phyloP scores from a whole-genome alignment of 2,113 vertebrate genomes.

The Tachycineta bicolor region DNA sequence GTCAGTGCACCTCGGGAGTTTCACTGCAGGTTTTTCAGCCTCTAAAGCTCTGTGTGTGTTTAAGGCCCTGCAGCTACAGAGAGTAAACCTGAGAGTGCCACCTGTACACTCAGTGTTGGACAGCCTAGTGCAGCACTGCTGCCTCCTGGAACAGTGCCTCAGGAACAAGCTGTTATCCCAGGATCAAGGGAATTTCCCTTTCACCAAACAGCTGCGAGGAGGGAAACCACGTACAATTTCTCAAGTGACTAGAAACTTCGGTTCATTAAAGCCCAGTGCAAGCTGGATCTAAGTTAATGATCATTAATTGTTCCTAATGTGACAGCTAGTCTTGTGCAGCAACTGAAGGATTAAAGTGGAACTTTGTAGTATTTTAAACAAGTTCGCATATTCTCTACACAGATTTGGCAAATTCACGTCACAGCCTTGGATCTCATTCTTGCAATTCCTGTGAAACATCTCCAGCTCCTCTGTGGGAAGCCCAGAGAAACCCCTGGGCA shows the following conservation, averaged over 20 bases:
- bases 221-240: background rate
- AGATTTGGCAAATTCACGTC: constrained; percentile 12
- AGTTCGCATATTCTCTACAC: background rate
- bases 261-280: constrained; percentile 23
- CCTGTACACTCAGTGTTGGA: background rate
- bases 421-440: constrained; percentile 15
- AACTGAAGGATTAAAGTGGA: background rate
- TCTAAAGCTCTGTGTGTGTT: background rate
- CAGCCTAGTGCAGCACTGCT: background rate
- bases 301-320: background rate
- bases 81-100: background rate
- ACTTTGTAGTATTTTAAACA: background rate
- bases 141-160: background rate
- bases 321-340: background rate
- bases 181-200: background rate
- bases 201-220: background rate
- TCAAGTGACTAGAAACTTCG: background rate
- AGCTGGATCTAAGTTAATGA: background rate
- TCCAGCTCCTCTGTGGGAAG: constrained; percentile 1
- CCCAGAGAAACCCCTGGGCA: background rate
- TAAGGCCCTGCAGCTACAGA: background rate
- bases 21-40: background rate
- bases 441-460: background rate
- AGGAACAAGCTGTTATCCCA: background rate
- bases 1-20: background rate